Evolutionary conservation across 2,888 invertebrate species (phyloP).

Genomic region (Drosophila sordidapex): DNA sequence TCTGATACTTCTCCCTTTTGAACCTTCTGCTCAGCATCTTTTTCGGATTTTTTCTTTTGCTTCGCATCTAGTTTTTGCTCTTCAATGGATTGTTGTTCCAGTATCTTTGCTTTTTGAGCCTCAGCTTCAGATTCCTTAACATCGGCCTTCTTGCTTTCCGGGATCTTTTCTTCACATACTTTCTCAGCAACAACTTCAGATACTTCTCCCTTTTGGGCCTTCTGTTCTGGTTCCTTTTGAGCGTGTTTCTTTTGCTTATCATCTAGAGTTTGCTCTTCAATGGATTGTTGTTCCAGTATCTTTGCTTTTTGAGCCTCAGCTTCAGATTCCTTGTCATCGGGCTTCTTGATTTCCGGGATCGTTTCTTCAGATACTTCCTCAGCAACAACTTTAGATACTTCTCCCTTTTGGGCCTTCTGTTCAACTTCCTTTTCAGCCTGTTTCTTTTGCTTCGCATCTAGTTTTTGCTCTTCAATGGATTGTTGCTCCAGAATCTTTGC

Average conservation of each 20-base stretch:
- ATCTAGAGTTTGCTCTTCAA: slow-evolving; percentile 8
- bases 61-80: background rate
- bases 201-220: background rate
- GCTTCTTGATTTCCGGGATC: background rate
- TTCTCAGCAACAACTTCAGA: background rate
- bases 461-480: background rate
- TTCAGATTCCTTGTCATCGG: slow-evolving; percentile 26
- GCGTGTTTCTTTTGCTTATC: background rate
- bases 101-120: background rate
- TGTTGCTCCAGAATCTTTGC: background rate
- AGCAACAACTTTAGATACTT: slow-evolving; percentile 4
- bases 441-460: background rate
- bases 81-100: background rate
- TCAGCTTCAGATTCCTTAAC: background rate
- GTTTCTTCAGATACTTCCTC: slow-evolving; percentile 4
- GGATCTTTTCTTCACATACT: background rate
- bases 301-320: slow-evolving; percentile 8
- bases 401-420: background rate
- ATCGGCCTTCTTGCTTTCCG: background rate
- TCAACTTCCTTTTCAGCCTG: background rate
- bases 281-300: slow-evolving; percentile 4
- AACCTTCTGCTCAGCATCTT: background rate
- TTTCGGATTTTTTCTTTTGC: background rate
- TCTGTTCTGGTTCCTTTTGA: background rate
- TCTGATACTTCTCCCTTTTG: background rate